phyloP scores from a whole-genome alignment of 2,113 vertebrate species.

The Hiodon alosoides region DNA sequence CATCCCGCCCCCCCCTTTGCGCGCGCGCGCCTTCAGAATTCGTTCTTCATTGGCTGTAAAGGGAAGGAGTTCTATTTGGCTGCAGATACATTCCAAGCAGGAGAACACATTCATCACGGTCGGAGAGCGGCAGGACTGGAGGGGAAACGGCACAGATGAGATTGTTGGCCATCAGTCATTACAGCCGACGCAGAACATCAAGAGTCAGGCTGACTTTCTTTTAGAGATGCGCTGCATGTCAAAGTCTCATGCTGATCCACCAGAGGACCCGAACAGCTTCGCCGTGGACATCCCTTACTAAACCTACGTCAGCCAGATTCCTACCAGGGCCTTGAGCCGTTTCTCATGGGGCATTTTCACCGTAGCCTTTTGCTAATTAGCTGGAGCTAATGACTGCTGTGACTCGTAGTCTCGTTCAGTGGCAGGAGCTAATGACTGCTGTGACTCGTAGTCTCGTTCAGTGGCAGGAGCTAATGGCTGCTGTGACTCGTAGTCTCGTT shows the following conservation, averaged over 20 bases:
- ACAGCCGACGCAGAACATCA: neutral
- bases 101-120: slow-evolving; percentile 14
- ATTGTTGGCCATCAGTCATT: slow-evolving; percentile 15
- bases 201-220: neutral
- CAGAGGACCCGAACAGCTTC: no score
- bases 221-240: neutral
- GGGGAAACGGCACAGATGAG: neutral
- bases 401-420: no score
- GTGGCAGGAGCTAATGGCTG: no score
- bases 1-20: neutral
- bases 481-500: no score
- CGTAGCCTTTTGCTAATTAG: no score
- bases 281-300: no score
- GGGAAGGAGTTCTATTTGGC: slow-evolving; percentile 7
- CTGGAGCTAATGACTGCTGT: no score
- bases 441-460: no score
- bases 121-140: neutral
- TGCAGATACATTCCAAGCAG: slow-evolving; percentile 11
- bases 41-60: slow-evolving; percentile 6
- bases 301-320: no score
- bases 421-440: no score
- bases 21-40: neutral
- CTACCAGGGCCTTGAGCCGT: no score
- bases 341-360: no score
- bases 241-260: neutral